Evolutionary conservation across 2,888 invertebrate genomes (phyloP), one percentile per base, ranked within the genome.

Genomic region (Lissocephala sabroskyi): DNA sequence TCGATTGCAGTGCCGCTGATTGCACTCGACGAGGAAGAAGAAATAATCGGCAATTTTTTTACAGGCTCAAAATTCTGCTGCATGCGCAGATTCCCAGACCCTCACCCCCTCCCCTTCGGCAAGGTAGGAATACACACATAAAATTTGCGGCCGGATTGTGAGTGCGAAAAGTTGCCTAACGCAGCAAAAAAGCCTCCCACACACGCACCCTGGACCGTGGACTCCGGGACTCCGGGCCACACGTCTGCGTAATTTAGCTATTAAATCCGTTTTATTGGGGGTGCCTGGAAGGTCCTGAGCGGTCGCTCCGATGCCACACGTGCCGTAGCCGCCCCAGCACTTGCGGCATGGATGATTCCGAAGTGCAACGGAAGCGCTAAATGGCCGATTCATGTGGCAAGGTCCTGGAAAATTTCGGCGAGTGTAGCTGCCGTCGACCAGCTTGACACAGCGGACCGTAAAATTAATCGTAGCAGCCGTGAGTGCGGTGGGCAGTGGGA

Each of bases 361-460:
- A 36, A 74, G 52, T 64, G 65, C 65, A 59, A 52, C 68, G 77
- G 79, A 75, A 75, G 66, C 70, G 62, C 59, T 68, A 65, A 62
- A 68, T 79, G 70, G 74, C 61, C 56, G 63, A 65, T 71, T 67
- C 62, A 58, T 44, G 53, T 55, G 54, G 59, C 55, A 55, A 46
- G 52, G 57, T 68, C 55, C 52, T 59, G 52, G 43, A 23, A 23
- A 23, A 23, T 28, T 37, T 54, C 19, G 36, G 26, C 28, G 30
- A 33, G 40, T 33, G 14, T 13, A 36, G 13, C 13, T 44, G 32
- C 48, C 16, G 43, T 29, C 56, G 74, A 49, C 37, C 74, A 67
- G 67, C 79, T 73, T 81, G 74, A 65, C 66, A 80, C 82, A 77
- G 61, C 70, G 78, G 63, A 80, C 79, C 75, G 81, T 75, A 68